Evolutionary conservation across 2,888 invertebrate species (phyloP), one percentile per base, ranked within the genome.

Genomic region (Orthosia gracilis): DNA sequence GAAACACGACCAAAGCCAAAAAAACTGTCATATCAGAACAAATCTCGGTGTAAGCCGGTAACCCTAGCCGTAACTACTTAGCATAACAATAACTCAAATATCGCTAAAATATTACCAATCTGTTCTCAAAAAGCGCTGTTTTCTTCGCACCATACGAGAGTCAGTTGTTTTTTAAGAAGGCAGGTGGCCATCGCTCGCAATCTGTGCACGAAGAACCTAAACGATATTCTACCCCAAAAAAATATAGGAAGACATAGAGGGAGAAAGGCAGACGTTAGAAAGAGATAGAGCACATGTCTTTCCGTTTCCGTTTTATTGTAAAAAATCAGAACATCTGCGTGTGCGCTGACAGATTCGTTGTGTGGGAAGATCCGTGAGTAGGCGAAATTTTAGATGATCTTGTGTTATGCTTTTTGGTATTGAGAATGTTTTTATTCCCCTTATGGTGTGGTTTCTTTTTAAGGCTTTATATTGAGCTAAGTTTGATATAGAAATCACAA

Each of bases 261-360:
- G 82, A 84, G 93, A 90, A 91, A 91, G 82, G 78, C 83, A 71
- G 66, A 82, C 76, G 85, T 76, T 85, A 89, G 90, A 94, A 80
- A 45, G 91, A 89, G 93, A 93, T 74, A 81, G 87, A 65, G 83
- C 86, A 82, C 90, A 88, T 92, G 92, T 94, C 94, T 94, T 95
- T 95, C 96, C 95, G 95, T 94, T 96, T 96, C 96, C 96, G 95
- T 94, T 94, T 94, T 91, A 89, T 94, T 93, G 91, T 92, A 92
- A 94, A 94, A 93, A 95, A 91, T 89, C 88, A 79, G 91, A 94
- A 91, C 96, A 96, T 96, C 95, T 96, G 96, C 92, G 75, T 77
- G 95, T 96, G 96, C 92, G 75, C 78, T 91, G 91, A 91, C 91
- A 90, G 92, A 93, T 92, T 91, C 90, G 87, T 88, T 88, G 88